Evolutionary conservation across 2,888 invertebrate species (phyloP), one percentile per base, ranked within the genome.

Genomic region (Nemotelus nigrinus): DNA sequence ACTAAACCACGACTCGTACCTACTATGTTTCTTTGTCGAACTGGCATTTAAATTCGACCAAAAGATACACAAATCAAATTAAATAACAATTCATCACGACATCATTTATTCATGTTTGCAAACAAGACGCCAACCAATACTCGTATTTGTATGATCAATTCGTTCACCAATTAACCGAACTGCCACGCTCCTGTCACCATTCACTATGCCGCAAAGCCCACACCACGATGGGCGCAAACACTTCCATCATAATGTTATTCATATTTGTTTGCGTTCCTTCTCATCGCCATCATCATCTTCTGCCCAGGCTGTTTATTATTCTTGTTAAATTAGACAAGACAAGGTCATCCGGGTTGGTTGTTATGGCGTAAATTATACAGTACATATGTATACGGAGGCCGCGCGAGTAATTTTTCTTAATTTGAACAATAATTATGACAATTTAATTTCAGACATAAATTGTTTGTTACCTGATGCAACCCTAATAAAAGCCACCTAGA

Each of bases 61-160:
- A 68, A 70, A 25, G 25, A 25, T 25, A 55, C 70, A 53, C 70
- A 43, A 70, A 70, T 53, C 53, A 70, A 70, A 70, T 70, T 70
- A 70, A 70, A 70, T 70, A 43, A 53, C 70, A 55, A 70, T 70
- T 70, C 55, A 70, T 70, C 70, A 70, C 70, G 70, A 70, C 70
- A 70, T 70, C 47, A 72, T 58, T 72, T 72, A 57, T 58, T 72
- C 72, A 72, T 72, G 74, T 74, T 74, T 74, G 48, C 74, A 60
- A 41, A 74, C 74, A 60, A 60, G 8, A 60, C 50, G 60, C 47
- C 48, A 41, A 60, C 48, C 48, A n/a, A 47, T 39, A 7, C 10
- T 68, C 25, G 2, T 41, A 68, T 7, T n/a, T 41, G 60, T 3
- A 70, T 63, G 63, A 74, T 74, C 72, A 50, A 74, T 74, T 60